A percentile compares a stretch with the other conserved stretches of the same genome.
phyloP scores from a whole-genome alignment of 2,797 vertebrate genomes.

The Melopsittacus undulatus region DNA sequence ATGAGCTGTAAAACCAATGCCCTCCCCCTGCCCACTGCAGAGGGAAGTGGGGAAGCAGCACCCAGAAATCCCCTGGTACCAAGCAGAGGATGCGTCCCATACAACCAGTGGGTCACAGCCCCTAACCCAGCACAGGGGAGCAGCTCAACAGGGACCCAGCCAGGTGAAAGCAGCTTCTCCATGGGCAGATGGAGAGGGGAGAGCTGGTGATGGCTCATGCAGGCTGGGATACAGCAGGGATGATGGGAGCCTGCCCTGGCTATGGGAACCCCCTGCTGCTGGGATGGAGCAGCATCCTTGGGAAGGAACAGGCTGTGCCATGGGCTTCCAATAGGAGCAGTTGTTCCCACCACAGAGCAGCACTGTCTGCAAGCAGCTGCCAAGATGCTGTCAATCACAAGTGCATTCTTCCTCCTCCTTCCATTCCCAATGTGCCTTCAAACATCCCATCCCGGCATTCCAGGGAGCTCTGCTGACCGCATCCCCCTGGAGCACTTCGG shows the following conservation, averaged over 20 bases:
- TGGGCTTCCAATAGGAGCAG: not conserved
- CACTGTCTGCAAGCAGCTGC: not conserved
- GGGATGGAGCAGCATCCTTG: not conserved
- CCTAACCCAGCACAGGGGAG: fast-evolving
- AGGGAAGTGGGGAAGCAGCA: not conserved
- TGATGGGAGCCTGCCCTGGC: not conserved
- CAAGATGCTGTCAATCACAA: fast-evolving
- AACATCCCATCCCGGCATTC: not conserved
- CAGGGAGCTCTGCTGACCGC: not conserved
- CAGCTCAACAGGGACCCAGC: not conserved
- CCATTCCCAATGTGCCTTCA: not conserved
- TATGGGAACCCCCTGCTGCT: not conserved
- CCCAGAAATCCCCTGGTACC: not conserved
- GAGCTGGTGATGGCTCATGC: not conserved
- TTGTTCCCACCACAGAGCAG: not conserved
- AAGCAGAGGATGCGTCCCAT: not conserved
- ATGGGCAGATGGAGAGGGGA: not conserved
- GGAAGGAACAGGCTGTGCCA: not conserved
- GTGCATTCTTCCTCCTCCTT: fast-evolving
- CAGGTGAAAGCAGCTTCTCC: constrained; percentile 29
- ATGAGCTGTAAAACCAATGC: not conserved
- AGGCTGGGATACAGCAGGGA: not conserved
- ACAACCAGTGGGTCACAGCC: not conserved
- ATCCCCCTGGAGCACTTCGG: not conserved
- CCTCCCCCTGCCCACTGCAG: not conserved